A percentile compares a stretch with the other conserved stretches of the same genome.
Evolutionary conservation across 2,888 invertebrate species (phyloP).

Genomic region (Drosophila phalerata): DNA sequence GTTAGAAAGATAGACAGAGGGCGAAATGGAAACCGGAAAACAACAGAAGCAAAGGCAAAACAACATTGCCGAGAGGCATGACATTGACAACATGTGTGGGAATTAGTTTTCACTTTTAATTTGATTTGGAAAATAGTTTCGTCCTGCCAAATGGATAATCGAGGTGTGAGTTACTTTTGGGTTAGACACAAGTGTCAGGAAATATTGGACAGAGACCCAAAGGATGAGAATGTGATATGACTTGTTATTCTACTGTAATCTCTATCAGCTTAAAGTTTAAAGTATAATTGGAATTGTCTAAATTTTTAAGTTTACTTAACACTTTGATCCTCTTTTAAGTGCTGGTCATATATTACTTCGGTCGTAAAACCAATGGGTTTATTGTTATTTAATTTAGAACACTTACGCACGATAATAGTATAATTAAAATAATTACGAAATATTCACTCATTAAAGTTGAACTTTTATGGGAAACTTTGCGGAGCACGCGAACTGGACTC

Average conservation of each 20-base stretch:
- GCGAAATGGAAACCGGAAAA: constrained; percentile 24
- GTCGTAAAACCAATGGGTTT: constrained; percentile 34
- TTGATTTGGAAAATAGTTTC: constrained; percentile 70
- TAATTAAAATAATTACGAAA: constrained; percentile 69
- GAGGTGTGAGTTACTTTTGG: constrained; percentile 10
- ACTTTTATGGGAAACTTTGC: constrained; percentile 50
- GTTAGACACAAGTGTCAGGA: constrained; percentile 22
- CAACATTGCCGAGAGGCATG: constrained; percentile 25
- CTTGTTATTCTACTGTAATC: constrained; percentile 20
- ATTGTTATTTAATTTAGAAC: constrained; percentile 44
- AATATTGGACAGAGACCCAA: background rate
- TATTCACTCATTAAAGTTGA: constrained; percentile 64
- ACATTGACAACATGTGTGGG: constrained; percentile 60
- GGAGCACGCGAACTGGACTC: constrained; percentile 62
- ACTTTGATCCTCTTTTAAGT: constrained; percentile 17
- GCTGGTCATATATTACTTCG: constrained; percentile 47
- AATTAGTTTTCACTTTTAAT: constrained; percentile 67
- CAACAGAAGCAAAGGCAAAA: constrained; percentile 9
- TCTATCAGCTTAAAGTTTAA: background rate
- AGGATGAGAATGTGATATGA: constrained; percentile 29
- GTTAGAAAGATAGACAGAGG: background rate
- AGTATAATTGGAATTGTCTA: background rate
- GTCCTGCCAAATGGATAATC: background rate
- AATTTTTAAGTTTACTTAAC: background rate
- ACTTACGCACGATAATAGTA: constrained; percentile 65